Evolutionary conservation across 1,140 invertebrate species (phyloP), one percentile per base, ranked within the genome.

Genomic region (Olivierus martensii): DNA sequence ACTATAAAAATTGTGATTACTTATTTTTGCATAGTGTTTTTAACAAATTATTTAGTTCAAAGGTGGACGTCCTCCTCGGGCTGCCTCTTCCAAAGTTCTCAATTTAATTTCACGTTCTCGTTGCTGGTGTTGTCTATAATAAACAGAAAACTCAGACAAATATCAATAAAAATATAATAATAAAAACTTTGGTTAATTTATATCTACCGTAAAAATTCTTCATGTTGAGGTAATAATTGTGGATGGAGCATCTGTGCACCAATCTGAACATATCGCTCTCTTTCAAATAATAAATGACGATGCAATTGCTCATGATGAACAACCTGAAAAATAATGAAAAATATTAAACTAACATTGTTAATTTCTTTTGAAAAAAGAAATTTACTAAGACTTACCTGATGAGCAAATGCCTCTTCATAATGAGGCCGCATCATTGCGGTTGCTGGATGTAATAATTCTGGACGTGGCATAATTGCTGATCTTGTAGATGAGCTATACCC

Each of bases 31-130:
- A 28, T 28, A 28, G 28, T 6, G 4, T 28, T 28, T 9, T 9
- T 28, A 9, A 28, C 28, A 28, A 28, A 28, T 28, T 9, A 6
- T 28, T 41, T 18, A 51, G 43, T 52, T 56, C 50, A 56, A 46
- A n/a, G 55, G 51, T 41, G 61, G 53, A 39, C 59, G 48, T 10
- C 62, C 60, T 18, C 82, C 82, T 66, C 83, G 75, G 53, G 83
- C 83, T 51, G 84, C 84, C 73, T 87, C 84, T 71, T 87, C 84
- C 59, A 87, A 71, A 52, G 82, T 83, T 63, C 84, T 77, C 65
- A 87, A 81, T 74, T 87, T 87, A 60, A 86, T 74, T 71, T 87
- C 84, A 44, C 84, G 75, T 64, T 87, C 83, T 49, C 83, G 77
- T 67, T 86, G 82, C 47, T 67, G 65, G 47, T 65, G 64, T 75